phyloP scores from a whole-genome alignment of 2,797 vertebrate species.

The Taeniopygia guttata region DNA sequence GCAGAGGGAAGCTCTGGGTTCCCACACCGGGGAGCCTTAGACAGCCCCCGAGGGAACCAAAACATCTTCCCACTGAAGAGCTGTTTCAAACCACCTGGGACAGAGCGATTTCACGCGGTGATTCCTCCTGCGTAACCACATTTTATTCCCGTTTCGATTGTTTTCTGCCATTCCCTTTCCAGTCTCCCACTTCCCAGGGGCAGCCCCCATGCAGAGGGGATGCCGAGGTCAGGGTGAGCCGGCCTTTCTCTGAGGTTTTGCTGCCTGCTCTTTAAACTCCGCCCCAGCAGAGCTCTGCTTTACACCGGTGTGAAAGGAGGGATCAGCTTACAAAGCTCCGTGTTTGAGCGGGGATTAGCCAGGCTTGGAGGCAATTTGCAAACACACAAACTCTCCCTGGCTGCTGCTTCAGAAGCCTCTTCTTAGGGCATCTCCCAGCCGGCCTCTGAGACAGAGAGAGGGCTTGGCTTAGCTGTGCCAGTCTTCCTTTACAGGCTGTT shows the following conservation, averaged over 20 bases:
- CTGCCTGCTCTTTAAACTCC: background rate
- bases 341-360: background rate
- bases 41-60: background rate
- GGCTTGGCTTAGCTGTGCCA: background rate
- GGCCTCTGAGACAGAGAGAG: background rate
- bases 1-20: no score
- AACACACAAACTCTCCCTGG: background rate
- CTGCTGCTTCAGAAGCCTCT: background rate
- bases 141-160: background rate
- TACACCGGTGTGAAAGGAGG: background rate
- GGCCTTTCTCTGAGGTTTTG: background rate
- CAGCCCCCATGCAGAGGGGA: background rate
- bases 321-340: background rate
- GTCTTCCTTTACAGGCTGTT: background rate
- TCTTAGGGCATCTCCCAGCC: background rate
- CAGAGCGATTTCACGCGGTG: background rate
- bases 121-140: no score
- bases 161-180: background rate
- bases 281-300: background rate
- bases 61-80: background rate
- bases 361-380: background rate
- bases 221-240: background rate
- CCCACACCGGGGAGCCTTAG: background rate
- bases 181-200: background rate
- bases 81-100: constrained; percentile 9